phyloP scores from a whole-genome alignment of 2,797 vertebrate species.

The Scolopax rusticola region DNA sequence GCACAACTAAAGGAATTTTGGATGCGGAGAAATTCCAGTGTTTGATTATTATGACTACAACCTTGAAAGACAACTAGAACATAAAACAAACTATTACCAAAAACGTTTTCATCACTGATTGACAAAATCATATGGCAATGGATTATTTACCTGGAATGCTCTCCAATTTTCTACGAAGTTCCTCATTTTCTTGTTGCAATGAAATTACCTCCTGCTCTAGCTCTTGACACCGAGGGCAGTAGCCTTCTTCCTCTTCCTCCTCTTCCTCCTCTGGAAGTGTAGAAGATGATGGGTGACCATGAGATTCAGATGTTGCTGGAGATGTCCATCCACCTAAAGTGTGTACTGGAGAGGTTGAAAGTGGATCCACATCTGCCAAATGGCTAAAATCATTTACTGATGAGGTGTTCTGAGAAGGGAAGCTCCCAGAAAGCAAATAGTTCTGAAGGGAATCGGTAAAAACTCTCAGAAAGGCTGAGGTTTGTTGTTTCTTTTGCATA shows the following conservation, averaged over 20 bases:
- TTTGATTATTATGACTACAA: not conserved
- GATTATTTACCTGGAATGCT: conserved; percentile 89
- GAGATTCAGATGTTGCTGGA: conserved; percentile 94
- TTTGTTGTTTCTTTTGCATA: conserved; percentile 94
- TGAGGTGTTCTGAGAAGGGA: conserved; percentile 80
- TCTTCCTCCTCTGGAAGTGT: conserved; percentile 96
- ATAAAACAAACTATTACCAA: not conserved
- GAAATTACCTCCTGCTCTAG: conserved; percentile 98
- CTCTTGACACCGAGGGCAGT: conserved; percentile 96
- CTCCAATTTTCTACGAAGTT: conserved; percentile 94
- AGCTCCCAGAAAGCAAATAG: conserved; percentile 92
- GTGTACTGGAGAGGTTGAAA: conserved; percentile 88
- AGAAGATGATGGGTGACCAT: conserved; percentile 96
- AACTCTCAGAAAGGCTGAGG: conserved; percentile 93
- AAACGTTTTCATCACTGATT: not conserved
- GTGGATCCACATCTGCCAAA: conserved; percentile 83
- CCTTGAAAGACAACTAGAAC: not conserved
- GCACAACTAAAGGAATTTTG: not conserved
- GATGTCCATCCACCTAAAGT: conserved; percentile 94
- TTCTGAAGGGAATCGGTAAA: conserved; percentile 98
- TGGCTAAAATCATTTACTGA: conserved; percentile 83
- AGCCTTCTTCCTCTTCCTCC: conserved; percentile 90
- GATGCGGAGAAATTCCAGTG: not conserved
- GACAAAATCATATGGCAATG: not conserved
- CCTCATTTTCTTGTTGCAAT: conserved; percentile 98